Base-by-base conservation (phyloP, 2,113 vertebrate genomes). In the Tiliqua scincoides region DNA sequence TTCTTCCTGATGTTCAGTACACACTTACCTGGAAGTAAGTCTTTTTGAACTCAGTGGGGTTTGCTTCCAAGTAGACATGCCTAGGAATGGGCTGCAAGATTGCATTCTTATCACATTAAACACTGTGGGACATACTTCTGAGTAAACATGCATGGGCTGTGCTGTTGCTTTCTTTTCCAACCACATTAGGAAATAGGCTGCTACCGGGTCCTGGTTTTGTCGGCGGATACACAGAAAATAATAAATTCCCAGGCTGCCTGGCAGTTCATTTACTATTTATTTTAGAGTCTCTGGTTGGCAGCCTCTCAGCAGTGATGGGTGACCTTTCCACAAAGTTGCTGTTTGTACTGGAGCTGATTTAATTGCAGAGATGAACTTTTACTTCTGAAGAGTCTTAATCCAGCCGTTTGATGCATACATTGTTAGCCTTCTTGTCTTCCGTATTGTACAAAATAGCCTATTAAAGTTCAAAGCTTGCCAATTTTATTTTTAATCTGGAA, bases 361-460 rank as follows among this genome's bases (percentile, higher is more conserved):
- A 94, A 95, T 95, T 93, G 87, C 73, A 88, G 75, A 89, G 87
- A 90, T 92, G 95, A 96, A 94, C 92, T 94, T 93, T 90, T 92
- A 87, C 85, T 91, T 92, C 89, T 88, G 68, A 93, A 90, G 80
- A 88, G 82, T 89, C n/a, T 79, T 89, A 90, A 90, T 85, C 40
- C 79, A 81, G 8, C 77, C 72, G 30, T 82, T 92, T 85, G 78
- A 93, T 83, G 59, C 82, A 86, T 61, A 85, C 37, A 54, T 21
- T 65, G 81, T 90, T 91, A 43, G 83, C 54, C 85, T 83, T 85
- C 86, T 88, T 82, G 74, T 91, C 86, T 11, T 71, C 57, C 35
- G 0, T 72, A 1, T 48, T 35, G n/a, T 8, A 77, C 30, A 87
- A 91, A 89, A 81, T 23, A 73, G 40, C 72, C 23, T 71, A 25